These are phyloP conservation scores for Macrochelys suwanniensis DNA, from an alignment of 2,797 vertebrate genomes.

Conservation along the genomic window DNA sequence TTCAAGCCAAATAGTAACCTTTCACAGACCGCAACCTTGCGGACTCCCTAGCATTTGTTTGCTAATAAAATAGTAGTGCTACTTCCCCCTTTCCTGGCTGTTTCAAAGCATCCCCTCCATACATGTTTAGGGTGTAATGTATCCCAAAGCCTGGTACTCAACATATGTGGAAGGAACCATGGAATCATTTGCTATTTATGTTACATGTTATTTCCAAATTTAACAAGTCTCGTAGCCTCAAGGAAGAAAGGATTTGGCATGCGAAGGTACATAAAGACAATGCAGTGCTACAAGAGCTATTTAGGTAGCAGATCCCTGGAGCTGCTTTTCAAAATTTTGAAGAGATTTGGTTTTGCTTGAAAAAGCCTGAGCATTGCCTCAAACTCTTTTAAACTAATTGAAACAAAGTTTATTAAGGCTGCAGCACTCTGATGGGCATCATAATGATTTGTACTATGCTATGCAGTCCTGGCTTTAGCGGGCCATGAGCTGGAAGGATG, in stretches of 20 bases:
- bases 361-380: too few relatives aligned
- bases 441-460: neutral
- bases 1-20: neutral
- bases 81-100: neutral
- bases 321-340: neutral
- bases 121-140: too few relatives aligned
- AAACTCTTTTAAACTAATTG: neutral
- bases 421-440: neutral
- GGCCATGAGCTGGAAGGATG: neutral
- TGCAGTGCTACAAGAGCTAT: rapidly evolving
- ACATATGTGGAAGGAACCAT: rapidly evolving
- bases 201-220: rapidly evolving
- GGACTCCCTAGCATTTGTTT: neutral
- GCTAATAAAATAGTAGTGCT: neutral
- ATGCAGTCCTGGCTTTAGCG: neutral
- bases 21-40: neutral
- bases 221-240: neutral
- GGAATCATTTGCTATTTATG: neutral
- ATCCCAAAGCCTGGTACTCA: neutral
- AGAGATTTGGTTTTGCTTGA: neutral
- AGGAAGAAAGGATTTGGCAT: neutral
- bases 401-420: neutral
- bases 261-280: rapidly evolving
- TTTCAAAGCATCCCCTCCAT: neutral
- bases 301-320: neutral